These are phyloP conservation scores for Bombyx mori DNA, from an alignment of 1,140 invertebrate species.

Conservation along the genomic window DNA sequence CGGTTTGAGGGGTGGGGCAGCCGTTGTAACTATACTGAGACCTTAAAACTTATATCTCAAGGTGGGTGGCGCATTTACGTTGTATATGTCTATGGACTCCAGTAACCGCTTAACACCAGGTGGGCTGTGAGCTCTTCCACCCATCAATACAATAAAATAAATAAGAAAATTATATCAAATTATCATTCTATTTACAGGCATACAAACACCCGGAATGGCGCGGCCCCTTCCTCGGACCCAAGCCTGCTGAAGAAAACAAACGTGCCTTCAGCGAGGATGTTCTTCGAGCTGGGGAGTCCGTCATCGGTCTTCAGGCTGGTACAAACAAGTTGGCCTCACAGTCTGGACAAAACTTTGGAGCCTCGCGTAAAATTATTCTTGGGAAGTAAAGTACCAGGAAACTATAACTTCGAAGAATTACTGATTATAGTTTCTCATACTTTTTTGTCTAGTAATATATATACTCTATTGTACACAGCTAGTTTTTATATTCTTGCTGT, in stretches of 20 bases:
- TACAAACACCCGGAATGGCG: slow-evolving; percentile 90
- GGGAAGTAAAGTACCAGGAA: slow-evolving; percentile 76
- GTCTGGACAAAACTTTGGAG: slow-evolving; percentile 92
- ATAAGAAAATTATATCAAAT: background rate
- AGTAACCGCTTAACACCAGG: too few relatives aligned
- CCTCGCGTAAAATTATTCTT: slow-evolving; percentile 85
- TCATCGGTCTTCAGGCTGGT: slow-evolving; percentile 94
- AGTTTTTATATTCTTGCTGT: too few relatives aligned
- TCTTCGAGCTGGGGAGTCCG: slow-evolving; percentile 84
- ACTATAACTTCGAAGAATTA: slow-evolving; percentile 6
- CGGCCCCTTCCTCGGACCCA: slow-evolving; percentile 88
- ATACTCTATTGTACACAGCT: too few relatives aligned
- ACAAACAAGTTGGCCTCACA: slow-evolving; percentile 92
- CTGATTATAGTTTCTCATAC: background rate
- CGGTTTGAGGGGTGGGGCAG: too few relatives aligned
- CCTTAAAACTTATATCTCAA: too few relatives aligned
- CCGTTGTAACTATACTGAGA: too few relatives aligned
- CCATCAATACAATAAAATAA: too few relatives aligned
- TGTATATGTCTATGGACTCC: too few relatives aligned
- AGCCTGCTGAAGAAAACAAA: slow-evolving; percentile 88
- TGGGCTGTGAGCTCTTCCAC: too few relatives aligned
- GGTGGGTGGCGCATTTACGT: too few relatives aligned
- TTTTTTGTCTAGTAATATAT: too few relatives aligned
- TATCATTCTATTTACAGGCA: slow-evolving; percentile 71
- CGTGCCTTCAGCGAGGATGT: slow-evolving; percentile 92